Percentiles rank a stretch among this genome's conserved stretches.
Conservation (phyloP, 2,888 invertebrate genomes). For the Hirudinaria manillensis region DNA sequence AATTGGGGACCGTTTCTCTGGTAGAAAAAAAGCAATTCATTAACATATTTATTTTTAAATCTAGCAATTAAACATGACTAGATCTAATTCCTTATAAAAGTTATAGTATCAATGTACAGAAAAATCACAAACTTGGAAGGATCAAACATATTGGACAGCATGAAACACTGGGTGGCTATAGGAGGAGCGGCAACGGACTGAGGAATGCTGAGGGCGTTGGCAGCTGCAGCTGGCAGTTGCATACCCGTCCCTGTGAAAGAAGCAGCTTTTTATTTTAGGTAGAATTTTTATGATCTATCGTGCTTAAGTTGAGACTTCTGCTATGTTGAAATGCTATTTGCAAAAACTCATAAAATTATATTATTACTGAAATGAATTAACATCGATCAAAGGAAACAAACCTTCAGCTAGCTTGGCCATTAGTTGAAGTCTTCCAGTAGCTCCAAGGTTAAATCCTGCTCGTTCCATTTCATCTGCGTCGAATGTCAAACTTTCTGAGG, state of each 20-base stretch:
- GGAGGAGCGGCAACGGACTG: conserved; percentile 71
- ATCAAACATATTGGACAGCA: conserved; percentile 99
- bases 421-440: conserved; percentile 86
- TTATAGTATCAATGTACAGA: too few species aligned
- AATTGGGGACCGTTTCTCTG: conserved; percentile 70
- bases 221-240: conserved; percentile 86
- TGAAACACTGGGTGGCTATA: conserved; percentile 97
- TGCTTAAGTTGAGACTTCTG: too few species aligned
- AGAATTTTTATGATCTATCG: too few species aligned
- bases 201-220: conserved; percentile 58
- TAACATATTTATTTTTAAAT: too few species aligned
- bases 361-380: too few species aligned
- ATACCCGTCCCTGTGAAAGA: conserved; percentile 57
- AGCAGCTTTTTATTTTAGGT: too few species aligned
- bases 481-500: conserved; percentile 62
- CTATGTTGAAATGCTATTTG: too few species aligned
- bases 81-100: too few species aligned
- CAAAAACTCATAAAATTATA: too few species aligned
- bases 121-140: conserved; percentile 66
- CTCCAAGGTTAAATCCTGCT: conserved; percentile 91
- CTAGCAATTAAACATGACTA: too few species aligned
- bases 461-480: conserved; percentile 68
- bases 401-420: conserved; percentile 99
- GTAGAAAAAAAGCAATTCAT: too few species aligned
- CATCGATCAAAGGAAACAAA: too few species aligned